phyloP scores from a whole-genome alignment of 53 echinoderm and acorn worm genomes.

The Zoroaster sp. region DNA sequence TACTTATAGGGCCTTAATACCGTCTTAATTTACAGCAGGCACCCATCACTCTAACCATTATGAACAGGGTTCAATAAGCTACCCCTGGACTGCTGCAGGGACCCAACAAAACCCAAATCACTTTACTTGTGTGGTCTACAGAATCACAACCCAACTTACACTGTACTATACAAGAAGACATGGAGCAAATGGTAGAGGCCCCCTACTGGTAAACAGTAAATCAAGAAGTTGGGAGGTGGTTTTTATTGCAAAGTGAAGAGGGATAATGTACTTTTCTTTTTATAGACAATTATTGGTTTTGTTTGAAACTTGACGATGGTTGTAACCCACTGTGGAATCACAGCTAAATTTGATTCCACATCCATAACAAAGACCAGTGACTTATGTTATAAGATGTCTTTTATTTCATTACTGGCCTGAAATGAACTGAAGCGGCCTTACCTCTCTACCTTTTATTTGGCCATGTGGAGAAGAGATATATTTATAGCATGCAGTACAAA shows the following conservation, averaged over 20 bases:
- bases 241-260: neutral
- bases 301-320: neutral
- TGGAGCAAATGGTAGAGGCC: neutral
- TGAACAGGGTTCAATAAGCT: conserved; percentile 19
- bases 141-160: conserved; percentile 6
- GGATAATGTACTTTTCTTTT: neutral
- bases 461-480: no score
- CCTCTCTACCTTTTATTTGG: no score
- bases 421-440: no score
- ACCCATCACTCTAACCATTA: neutral
- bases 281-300: neutral
- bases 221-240: neutral
- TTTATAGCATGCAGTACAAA: no score
- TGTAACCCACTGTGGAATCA: neutral
- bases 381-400: neutral
- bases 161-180: neutral
- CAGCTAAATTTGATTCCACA: neutral
- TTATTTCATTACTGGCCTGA: neutral
- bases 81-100: conserved; percentile 40
- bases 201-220: conserved; percentile 2
- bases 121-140: conserved; percentile 34
- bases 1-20: neutral
- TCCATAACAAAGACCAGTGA: neutral
- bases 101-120: conserved; percentile 27
- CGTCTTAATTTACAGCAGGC: neutral